Percentiles rank a stretch among this genome's conserved stretches.
These are phyloP conservation scores for Suillia variegata DNA, from an alignment of 2,888 invertebrate species.

Conservation along the genomic window DNA sequence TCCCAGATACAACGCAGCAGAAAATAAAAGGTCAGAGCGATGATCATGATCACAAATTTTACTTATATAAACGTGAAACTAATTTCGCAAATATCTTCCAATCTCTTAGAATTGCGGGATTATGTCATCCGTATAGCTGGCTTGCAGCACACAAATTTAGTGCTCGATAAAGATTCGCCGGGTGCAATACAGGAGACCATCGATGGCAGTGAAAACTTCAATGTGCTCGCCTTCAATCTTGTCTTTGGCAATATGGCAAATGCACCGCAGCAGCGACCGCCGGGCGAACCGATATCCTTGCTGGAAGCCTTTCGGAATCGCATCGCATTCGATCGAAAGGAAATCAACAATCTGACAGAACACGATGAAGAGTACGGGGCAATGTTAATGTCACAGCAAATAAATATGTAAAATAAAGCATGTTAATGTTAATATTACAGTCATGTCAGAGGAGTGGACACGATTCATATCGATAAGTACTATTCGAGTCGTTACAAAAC, in stretches of 20 bases:
- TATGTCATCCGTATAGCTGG: no score
- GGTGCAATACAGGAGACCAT: conserved; percentile 44
- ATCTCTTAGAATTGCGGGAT: no score
- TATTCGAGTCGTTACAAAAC: not conserved
- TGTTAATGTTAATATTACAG: no score
- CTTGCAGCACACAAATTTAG: no score
- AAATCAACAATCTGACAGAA: conserved; percentile 15
- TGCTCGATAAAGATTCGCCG: conserved; percentile 38
- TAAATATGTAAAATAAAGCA: no score
- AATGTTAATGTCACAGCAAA: not conserved
- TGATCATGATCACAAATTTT: no score
- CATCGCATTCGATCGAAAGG: conserved; percentile 39
- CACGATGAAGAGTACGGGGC: not conserved
- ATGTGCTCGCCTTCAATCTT: conserved; percentile 34
- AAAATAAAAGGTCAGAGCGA: no score
- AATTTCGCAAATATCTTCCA: no score
- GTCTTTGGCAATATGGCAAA: conserved; percentile 28
- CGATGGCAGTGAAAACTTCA: conserved; percentile 40
- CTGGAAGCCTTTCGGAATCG: conserved; percentile 46
- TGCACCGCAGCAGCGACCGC: conserved; percentile 26
- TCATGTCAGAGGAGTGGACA: no score
- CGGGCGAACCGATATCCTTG: conserved; percentile 43
- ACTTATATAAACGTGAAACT: no score
- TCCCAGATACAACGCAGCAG: no score
- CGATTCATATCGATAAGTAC: conserved; percentile 7